Base-by-base conservation (phyloP, 2,888 invertebrate genomes). In the Nomada hirtipes region DNA sequence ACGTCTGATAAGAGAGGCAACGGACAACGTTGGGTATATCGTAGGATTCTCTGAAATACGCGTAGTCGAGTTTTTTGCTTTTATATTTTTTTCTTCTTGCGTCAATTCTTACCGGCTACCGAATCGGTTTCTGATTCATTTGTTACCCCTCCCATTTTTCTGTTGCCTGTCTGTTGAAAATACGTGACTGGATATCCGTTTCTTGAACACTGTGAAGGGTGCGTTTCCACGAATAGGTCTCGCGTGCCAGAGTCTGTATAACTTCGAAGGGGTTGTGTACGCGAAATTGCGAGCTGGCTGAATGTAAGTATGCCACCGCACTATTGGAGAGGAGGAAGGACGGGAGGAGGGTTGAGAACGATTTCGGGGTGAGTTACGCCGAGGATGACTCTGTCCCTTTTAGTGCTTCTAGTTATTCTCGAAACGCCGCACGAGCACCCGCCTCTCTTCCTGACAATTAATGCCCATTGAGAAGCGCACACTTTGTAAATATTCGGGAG, bases 1-100 rank as follows among this genome's bases (percentile, higher is more conserved):
- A 96, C 93, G 95, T 95, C 94, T 95, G 94, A 93, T 92, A 65
- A 36, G 71, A 79, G 36, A 76, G 69, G 71, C 77, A 29, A 60
- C 13, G 52, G 23, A 65, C 53, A 60, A 23, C 42, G 73, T 59
- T 73, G 23, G 47, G 26, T 23, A 42, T 59, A 50, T 20, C 44
- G 23, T 23, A 50, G 36, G 55, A 13, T 57, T 36, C 23, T 29
- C 23, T 50, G 29, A 15, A 13, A 52, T n/a, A n/a, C 50, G 42
- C 47, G 65, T 26, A 47, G 60, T 23, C 23, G 9, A 26, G 57
- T 57, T 47, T 47, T 15, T 42, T 7, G 7, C 15, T 2, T 1
- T 18, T 11, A 23, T n/a, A 26, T 23, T 15, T 47, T 52, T 29
- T 52, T 2, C 10, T 50, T 64, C 20, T 52, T n/a, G 2, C 18